Base-by-base conservation (phyloP, 2,888 invertebrate species). In the Axea sp. region DNA sequence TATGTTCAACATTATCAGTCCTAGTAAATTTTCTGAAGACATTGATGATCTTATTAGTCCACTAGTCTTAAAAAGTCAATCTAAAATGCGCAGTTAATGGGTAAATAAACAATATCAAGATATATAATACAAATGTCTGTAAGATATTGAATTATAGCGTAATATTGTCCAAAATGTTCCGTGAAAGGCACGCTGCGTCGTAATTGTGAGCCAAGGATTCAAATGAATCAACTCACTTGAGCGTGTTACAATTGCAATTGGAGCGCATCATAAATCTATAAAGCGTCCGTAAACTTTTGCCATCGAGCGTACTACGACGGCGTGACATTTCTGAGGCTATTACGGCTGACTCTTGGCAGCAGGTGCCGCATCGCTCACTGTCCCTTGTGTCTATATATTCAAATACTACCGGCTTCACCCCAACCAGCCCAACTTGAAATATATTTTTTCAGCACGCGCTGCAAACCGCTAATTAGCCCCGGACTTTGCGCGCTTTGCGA, bases 331-430 rank as follows among this genome's bases (percentile, higher is more conserved):
- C 80, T 68, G 78, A 77, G 76, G 82, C 85, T 85, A 86, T 86
- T 85, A 84, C 80, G 77, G 41, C 57, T 84, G 84, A 86, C 83
- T 85, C 82, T 76, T 55, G 73, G 75, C 77, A 81, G 83, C 86
- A 86, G 86, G 86, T 86, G 86, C 82, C 83, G 80, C 85, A 86
- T 86, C 84, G 84, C 84, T 86, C 86, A 86, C 83, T 84, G 85
- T 85, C 84, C 80, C 73, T 78, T 73, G 79, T 57, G 73, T 78
- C 81, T 83, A 84, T 83, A 81, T 82, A 84, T 84, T 82, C 83
- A 83, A 83, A 83, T 82, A 83, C 80, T 75, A 51, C 65, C 72
- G 76, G 64, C 62, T 74, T 75, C 73, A 51, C 78, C 69, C 57
- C 73, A 9, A 71, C 75, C 49, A 55, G 62, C 68, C 77, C 76